Base-by-base conservation (phyloP, 2,797 vertebrate genomes). In the Anabacerthia variegaticeps region DNA sequence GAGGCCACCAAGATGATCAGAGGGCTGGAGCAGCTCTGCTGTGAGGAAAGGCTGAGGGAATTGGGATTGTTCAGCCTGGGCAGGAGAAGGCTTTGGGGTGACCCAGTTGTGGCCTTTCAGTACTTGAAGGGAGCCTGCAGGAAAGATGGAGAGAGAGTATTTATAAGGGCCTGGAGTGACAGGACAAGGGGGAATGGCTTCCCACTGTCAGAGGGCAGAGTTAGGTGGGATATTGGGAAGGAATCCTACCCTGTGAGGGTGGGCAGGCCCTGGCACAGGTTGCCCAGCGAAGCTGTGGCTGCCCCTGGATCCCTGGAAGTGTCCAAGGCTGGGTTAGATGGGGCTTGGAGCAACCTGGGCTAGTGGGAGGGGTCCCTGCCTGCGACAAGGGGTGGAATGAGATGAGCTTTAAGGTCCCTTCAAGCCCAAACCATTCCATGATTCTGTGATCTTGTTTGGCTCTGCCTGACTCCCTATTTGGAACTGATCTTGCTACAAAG, bases 241-340 rank as follows among this genome's bases (percentile, higher is more conserved):
- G 7, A 78, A n/a, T 41, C 48, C 0, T 32, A 23, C 8, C 2
- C n/a, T 77, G 18, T 0, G 3, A 65, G 30, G n/a, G 2, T 44
- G 24, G 24, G 0, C 0, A 77, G 24, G 44, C n/a, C 65, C 39
- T 77, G 73, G 59, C 73, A 46, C 44, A 56, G 63, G 32, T 3
- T 82, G 36, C 32, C 36, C 56, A 76, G 56, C 55, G 43, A 0
- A 76, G 36, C 63, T 82, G 63, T 28, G 49, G 27, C 63, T 82
- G 78, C 13, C 23, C 24, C 65, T 46, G 44, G 23, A 52, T 52
- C 72, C n/a, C n/a, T 65, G 58, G 14, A 0, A 65, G 21, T 39
- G 51, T 0, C 44, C 44, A 46, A 32, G 58, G 24, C 24, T 28
- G 14, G 51, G 10, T 0, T 65, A 28, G 56, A 15, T 0, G 0